Evolutionary conservation across 2,797 vertebrate genomes (phyloP).

Genomic region (Loriculus beryllinus): DNA sequence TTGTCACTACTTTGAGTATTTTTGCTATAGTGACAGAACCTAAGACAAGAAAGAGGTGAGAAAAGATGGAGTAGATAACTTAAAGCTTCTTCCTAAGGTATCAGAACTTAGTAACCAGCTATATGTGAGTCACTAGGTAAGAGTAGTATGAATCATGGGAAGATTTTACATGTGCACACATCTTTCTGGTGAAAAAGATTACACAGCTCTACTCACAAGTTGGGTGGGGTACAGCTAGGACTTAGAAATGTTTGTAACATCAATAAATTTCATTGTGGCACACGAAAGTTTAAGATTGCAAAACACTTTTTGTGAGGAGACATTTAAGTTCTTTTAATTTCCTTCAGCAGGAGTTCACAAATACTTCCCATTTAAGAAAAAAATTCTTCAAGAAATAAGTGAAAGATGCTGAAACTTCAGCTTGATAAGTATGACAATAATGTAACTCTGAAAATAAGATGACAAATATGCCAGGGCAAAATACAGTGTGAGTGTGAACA

Average conservation of each 20-base stretch:
- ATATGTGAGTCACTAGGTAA: not conserved
- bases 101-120: not conserved
- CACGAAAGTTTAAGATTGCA: not conserved
- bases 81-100: constrained; percentile 25
- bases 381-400: not conserved
- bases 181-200: not conserved
- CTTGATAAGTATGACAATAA: not conserved
- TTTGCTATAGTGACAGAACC: constrained; percentile 61
- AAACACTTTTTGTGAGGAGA: not conserved
- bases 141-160: not conserved
- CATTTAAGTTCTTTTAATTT: not conserved
- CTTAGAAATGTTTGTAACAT: not conserved
- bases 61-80: constrained; percentile 36
- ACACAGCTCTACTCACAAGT: not conserved
- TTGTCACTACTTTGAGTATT: constrained; percentile 73
- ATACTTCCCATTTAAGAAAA: not conserved
- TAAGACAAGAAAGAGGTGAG: constrained; percentile 44
- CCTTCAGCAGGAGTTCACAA: not conserved
- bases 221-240: not conserved
- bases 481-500: not conserved
- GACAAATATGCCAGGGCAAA: not conserved
- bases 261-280: not conserved
- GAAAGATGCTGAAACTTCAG: not conserved
- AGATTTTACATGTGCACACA: not conserved
- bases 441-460: not conserved